Conservation (phyloP, 2,797 vertebrate genomes). For the Champsocephalus esox region DNA sequence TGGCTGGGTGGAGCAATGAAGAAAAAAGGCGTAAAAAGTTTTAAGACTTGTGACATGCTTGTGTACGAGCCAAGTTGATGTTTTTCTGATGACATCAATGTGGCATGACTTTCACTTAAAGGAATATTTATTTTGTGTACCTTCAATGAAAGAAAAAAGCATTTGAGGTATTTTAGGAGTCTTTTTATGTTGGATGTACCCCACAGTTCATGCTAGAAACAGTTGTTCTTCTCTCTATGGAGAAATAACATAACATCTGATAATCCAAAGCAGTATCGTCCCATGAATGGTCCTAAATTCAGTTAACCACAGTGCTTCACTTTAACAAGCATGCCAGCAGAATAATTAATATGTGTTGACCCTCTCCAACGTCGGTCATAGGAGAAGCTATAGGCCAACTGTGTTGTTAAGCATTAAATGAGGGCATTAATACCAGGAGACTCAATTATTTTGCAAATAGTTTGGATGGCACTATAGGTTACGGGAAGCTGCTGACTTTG, state of each 20-base stretch:
- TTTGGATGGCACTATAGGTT: conserved; percentile 73
- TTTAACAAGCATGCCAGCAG: conserved; percentile 65
- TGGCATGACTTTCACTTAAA: conserved; percentile 28
- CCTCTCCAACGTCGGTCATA: conserved; percentile 75
- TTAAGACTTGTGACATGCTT: conserved; percentile 25
- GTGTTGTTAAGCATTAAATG: conserved; percentile 76
- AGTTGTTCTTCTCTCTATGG: not conserved
- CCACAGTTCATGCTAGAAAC: not conserved
- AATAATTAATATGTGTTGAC: conserved; percentile 76
- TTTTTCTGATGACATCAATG: conserved; percentile 54
- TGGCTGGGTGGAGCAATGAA: conserved; percentile 33
- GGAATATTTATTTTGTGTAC: conserved; percentile 28
- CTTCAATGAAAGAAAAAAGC: not conserved
- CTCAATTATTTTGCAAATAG: conserved; percentile 80
- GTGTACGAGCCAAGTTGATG: conserved; percentile 47
- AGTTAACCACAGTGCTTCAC: conserved; percentile 60
- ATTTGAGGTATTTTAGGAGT: conserved; percentile 12
- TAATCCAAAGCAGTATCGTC: conserved; percentile 48
- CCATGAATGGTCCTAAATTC: conserved; percentile 44
- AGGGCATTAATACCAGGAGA: conserved; percentile 75
- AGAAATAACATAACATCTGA: conserved; percentile 37
- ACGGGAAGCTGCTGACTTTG: conserved; percentile 59
- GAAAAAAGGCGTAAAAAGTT: conserved; percentile 53
- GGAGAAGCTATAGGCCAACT: conserved; percentile 70
- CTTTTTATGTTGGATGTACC: not conserved